Base-by-base conservation (phyloP, 1,140 invertebrate species). In the Melanaphis sacchari region DNA sequence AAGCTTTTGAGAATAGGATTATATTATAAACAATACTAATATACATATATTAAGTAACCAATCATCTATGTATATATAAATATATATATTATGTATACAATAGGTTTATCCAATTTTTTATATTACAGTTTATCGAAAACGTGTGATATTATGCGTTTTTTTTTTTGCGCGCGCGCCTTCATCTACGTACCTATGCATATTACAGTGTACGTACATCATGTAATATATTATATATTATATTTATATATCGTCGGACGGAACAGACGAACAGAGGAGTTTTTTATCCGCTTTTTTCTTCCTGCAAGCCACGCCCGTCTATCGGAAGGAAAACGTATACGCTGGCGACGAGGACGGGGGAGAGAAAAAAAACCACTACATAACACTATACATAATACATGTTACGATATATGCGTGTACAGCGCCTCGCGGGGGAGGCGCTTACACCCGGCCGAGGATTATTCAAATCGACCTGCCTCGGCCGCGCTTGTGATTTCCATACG, bases 361-460 rank as follows among this genome's bases (percentile, higher is more conserved):
- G 26, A 31, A 49, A 89, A 38, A 46, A 38, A 89, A 89, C 18
- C 43, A 89, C 31, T 36, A n/a, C 59, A 76, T 76, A n/a, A 76
- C 31, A n/a, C 31, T 76, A 7, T n/a, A 66, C 59, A 66, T 66
- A 59, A 84, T 40, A 84, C 38, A 82, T n/a, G n/a, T n/a, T n/a
- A 7, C 81, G 81, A 38, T 21, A 24, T 5, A 38, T 40, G 9
- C 24, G 38, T 21, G n/a, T 40, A 15, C 15, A 76, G 40, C 49
- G 0, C 11, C 87, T n/a, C 87, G 88, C 52, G 88, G 88, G 88
- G 88, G 88, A 59, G 88, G 88, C 52, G 88, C 88, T 40, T 90
- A 59, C 88, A 26, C 88, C 8, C 49, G 22, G 38, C 22, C 24
- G 49, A 31, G 49, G 31, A 40, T 90, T 90, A 90, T 90, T 90